Evolutionary conservation across 2,113 vertebrate genomes (phyloP), one percentile per base, ranked within the genome.

Genomic region (Lota lota): DNA sequence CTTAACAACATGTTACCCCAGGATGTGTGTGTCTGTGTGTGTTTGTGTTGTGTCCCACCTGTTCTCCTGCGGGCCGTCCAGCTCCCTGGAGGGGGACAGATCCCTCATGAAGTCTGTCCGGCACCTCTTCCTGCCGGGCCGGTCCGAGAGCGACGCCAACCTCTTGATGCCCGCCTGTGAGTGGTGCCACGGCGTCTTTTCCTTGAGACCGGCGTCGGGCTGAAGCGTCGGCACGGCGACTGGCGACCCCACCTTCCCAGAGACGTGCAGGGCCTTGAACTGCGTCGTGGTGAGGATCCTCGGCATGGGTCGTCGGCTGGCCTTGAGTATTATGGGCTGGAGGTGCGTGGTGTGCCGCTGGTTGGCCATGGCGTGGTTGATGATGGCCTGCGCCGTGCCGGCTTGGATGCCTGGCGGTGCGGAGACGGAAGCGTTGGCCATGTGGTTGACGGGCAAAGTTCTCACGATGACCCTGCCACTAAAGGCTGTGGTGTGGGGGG

Each of bases 151-250:
- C 0, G 80, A 74, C 0, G 88, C 89, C 61, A 86, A 86, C 57
- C 90, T 89, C 85, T 93, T 94, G 10, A 90, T 64, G 7, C 81
- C 81, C 75, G 92, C 70, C 47, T 83, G 90, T 17, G 84, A 78
- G 10, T 68, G 82, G 40, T 47, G 40, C 40, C 10, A 14, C 40
- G 40, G 40, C 40, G 40, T 12, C 8, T 8, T 8, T 11, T 47
- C 40, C 40, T 47, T 14, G 10, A 47, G 7, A 8, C 40, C 40
- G 12, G 8, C 12, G 40, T 14, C 1, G 40, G 40, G 40, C 40
- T 47, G 40, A 8, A 4, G 4, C 4, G 28, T 6, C 1, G 82
- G 85, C 33, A 70, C 21, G 24, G 74, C 47, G 12, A 64, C 28
- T 7, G 65, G 18, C 78, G 53, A 62, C n/a, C 16, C 63, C 7